Percentiles rank a stretch among this genome's conserved stretches.
Evolutionary conservation across 2,888 invertebrate genomes (phyloP).

Genomic region (Artemia sinica): DNA sequence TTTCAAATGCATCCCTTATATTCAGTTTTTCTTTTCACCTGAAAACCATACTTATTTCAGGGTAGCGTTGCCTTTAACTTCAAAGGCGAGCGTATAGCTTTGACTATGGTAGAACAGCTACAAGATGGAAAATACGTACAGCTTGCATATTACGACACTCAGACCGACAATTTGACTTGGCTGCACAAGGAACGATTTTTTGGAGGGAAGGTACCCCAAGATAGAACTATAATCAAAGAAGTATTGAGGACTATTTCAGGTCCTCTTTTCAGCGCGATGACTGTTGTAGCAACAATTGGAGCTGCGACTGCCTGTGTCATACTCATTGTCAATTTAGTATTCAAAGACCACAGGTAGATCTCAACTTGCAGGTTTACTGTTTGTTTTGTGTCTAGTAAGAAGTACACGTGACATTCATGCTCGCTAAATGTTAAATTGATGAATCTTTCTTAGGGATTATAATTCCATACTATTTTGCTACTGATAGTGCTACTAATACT

Average conservation of each 20-base stretch:
- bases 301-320: conserved; percentile 65
- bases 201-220: conserved; percentile 79
- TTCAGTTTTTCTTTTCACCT: background rate
- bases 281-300: conserved; percentile 70
- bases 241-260: conserved; percentile 56
- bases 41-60: conserved; percentile 37
- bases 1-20: no score
- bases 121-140: conserved; percentile 82
- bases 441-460: no score
- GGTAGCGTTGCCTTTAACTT: conserved; percentile 95
- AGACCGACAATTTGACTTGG: conserved; percentile 89
- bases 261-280: conserved; percentile 82
- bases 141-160: conserved; percentile 88
- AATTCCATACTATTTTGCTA: no score
- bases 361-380: no score
- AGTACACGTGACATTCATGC: no score
- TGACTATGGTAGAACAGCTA: conserved; percentile 95
- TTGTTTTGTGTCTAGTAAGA: no score
- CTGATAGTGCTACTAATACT: no score
- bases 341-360: conserved; percentile 69
- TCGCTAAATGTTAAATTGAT: no score
- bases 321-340: conserved; percentile 78
- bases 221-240: conserved; percentile 71
- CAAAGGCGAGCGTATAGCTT: conserved; percentile 83
- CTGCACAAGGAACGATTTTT: conserved; percentile 75